Conservation (phyloP, 1,140 invertebrate species). For the Marisa cornuarietis region DNA sequence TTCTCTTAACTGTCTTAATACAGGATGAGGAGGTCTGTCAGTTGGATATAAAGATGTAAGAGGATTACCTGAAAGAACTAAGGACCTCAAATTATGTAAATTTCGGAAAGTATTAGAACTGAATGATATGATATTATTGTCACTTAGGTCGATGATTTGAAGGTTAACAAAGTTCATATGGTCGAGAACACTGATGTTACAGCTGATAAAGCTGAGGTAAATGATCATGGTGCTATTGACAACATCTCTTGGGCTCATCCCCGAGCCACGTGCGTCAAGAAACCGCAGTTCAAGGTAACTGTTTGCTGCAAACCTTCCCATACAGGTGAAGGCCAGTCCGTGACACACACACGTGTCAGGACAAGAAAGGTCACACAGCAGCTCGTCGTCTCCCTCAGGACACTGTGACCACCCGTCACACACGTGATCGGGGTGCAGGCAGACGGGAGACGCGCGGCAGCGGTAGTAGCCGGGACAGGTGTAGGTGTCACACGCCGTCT, state of each 20-base stretch:
- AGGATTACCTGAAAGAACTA: background rate
- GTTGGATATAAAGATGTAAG: background rate
- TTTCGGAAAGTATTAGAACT: background rate
- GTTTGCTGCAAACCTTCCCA: too few relatives aligned
- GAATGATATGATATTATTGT: background rate
- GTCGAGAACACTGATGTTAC: background rate
- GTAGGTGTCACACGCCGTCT: background rate
- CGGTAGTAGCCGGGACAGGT: background rate
- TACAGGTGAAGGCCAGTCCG: background rate
- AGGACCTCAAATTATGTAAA: background rate
- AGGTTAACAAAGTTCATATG: background rate
- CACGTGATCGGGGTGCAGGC: background rate
- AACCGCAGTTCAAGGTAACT: too few relatives aligned
- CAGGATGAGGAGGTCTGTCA: background rate
- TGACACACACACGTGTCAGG: background rate
- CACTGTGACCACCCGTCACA: background rate
- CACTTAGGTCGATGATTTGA: background rate
- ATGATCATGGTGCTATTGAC: background rate
- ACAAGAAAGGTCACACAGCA: background rate
- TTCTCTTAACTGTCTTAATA: background rate
- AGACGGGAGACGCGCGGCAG: background rate
- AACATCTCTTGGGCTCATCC: background rate
- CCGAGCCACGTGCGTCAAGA: too few relatives aligned
- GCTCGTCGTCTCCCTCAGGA: background rate
- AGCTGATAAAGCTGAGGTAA: background rate